Base-by-base conservation (phyloP, 1,140 invertebrate species). In the Agraylea sexmaculata region DNA sequence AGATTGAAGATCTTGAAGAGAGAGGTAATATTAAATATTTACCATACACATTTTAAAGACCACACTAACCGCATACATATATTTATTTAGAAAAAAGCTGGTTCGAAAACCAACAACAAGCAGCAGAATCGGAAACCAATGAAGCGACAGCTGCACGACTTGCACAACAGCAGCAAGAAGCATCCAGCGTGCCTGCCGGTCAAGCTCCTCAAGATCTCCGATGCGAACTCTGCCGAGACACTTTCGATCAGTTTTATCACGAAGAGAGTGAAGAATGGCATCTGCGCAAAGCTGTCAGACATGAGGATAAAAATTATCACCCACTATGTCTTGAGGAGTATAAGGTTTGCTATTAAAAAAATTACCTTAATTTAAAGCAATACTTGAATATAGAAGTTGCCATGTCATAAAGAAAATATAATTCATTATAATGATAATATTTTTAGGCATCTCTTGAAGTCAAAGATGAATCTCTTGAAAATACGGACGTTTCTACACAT, bases 251-350 rank as follows among this genome's bases (percentile, higher is more conserved):
- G 56, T 93, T 91, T 66, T 96, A 87, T 68, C 83, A 93, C 55
- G 87, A 96, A 63, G 92, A 96, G 53, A 80, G 80, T 37, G 92
- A 96, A 60, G 92, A 94, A 57, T 98, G 93, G 93, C 87, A 93
- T 56, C 65, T 96, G 5, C 71, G 78, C 40, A 82, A 88, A 54
- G 87, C 91, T 1, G 67, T 93, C 3, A 62, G 71, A 15, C 75
- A 81, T 25, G 79, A 90, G 23, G 78, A 73, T 1, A 78, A 79
- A 51, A 80, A 83, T 53, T 94, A 87, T 58, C 91, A 96, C 71
- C 89, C 89, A 1, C 59, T 87, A 16, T 96, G 91, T 60, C 80
- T 86, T 51, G 81, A 93, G 51, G 91, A 94, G 64, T 80, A 80
- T 52, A 83, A 87, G 73, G 84, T 87, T 53, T 46, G 51, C 57